Conservation (phyloP, 2,113 vertebrate genomes). For the Rutilus rutilus region DNA sequence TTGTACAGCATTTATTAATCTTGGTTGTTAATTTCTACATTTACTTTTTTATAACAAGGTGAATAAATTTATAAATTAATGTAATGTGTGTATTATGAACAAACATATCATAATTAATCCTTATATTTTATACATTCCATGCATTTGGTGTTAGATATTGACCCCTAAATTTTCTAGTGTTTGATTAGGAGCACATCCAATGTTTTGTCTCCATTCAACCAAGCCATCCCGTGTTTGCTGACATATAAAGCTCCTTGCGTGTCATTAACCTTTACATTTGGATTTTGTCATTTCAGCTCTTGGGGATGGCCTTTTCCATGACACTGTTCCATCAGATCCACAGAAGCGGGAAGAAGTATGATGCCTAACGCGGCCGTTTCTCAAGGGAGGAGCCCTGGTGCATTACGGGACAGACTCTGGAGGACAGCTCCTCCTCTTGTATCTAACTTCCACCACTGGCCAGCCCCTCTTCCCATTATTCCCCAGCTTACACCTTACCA, state of each 20-base stretch:
- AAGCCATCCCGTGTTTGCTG: not conserved
- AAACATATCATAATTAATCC: too few relatives aligned
- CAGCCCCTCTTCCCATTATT: constrained; percentile 54
- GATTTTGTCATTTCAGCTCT: constrained; percentile 80
- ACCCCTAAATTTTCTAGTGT: not conserved
- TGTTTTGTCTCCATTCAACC: not conserved
- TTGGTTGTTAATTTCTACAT: too few relatives aligned
- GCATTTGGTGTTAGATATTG: too few relatives aligned
- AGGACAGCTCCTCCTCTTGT: constrained; percentile 50
- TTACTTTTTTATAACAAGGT: not conserved
- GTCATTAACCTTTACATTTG: not conserved
- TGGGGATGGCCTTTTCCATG: constrained; percentile 99
- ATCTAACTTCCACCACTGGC: constrained; percentile 31
- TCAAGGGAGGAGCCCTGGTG: constrained; percentile 52
- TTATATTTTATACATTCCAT: not conserved
- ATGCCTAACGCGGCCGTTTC: constrained; percentile 79
- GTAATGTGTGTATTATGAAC: not conserved
- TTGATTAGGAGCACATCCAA: not conserved
- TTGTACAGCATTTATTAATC: not conserved
- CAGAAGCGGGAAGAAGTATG: constrained; percentile 97
- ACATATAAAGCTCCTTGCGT: not conserved
- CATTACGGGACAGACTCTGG: constrained; percentile 72
- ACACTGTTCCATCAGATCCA: constrained; percentile 98
- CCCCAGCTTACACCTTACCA: constrained; percentile 46
- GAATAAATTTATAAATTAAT: not conserved